Evolutionary conservation across 2,113 vertebrate species (phyloP).

Genomic region (Ceratotherium simum): DNA sequence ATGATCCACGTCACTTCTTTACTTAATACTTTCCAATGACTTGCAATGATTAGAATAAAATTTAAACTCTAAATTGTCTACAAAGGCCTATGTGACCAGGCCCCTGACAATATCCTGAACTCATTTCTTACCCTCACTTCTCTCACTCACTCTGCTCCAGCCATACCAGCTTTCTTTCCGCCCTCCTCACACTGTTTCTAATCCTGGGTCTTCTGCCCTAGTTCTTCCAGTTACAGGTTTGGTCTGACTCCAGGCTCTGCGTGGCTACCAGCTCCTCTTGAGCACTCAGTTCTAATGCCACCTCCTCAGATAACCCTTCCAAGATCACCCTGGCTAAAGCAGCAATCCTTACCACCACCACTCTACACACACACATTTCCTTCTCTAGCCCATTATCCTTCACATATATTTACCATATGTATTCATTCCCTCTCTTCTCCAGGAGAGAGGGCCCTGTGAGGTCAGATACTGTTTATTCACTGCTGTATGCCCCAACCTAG

Average conservation of each 20-base stretch:
- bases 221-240: background rate
- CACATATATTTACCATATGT: background rate
- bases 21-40: background rate
- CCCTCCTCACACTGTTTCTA: background rate
- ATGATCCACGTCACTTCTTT: background rate
- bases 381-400: background rate
- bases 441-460: background rate
- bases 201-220: background rate
- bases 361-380: background rate
- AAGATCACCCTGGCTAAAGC: background rate
- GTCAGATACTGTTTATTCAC: background rate
- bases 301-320: background rate
- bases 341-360: background rate
- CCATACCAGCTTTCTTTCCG: background rate
- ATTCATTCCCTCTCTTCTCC: background rate
- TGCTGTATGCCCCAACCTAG: background rate
- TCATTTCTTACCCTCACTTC: background rate
- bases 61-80: background rate
- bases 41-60: slow-evolving; percentile 41
- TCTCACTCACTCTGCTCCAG: background rate
- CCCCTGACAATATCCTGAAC: background rate
- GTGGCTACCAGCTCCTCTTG: background rate
- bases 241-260: background rate
- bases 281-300: background rate
- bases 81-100: background rate